Percentiles rank a stretch among this genome's conserved stretches.
These are phyloP conservation scores for Saguinus midas DNA, from an alignment of 2,113 vertebrate genomes.

Conservation along the genomic window DNA sequence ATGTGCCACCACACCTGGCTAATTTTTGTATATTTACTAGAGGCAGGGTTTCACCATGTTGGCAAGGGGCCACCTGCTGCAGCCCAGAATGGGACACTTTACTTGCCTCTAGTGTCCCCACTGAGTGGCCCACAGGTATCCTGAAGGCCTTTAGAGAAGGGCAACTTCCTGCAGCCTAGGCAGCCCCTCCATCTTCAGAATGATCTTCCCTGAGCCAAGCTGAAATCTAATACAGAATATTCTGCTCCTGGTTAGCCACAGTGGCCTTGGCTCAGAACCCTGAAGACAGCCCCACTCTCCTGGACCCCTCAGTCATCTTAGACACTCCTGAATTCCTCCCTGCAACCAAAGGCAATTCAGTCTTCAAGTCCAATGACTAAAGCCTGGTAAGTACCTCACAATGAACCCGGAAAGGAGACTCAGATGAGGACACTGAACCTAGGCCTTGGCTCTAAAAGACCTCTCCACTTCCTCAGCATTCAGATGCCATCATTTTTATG, in stretches of 20 bases:
- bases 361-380: neutral
- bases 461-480: neutral
- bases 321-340: neutral
- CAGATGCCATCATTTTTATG: neutral
- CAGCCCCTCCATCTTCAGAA: neutral
- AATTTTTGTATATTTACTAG: no score
- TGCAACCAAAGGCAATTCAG: neutral
- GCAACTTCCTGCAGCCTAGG: neutral
- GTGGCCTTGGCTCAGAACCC: neutral
- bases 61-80: neutral
- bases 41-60: no score
- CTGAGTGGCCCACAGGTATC: fast-evolving
- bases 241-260: neutral
- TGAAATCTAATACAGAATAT: no score
- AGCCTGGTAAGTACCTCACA: neutral
- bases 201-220: neutral
- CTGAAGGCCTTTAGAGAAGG: neutral
- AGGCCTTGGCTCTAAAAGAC: neutral
- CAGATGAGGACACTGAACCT: neutral
- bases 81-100: neutral
- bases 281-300: neutral
- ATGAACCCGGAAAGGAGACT: neutral
- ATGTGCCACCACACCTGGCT: no score
- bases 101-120: neutral
- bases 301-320: neutral